A percentile compares a stretch with the other conserved stretches of the same genome.
These are phyloP conservation scores for Cylloceria caligata DNA, from an alignment of 2,888 invertebrate species.

Conservation along the genomic window DNA sequence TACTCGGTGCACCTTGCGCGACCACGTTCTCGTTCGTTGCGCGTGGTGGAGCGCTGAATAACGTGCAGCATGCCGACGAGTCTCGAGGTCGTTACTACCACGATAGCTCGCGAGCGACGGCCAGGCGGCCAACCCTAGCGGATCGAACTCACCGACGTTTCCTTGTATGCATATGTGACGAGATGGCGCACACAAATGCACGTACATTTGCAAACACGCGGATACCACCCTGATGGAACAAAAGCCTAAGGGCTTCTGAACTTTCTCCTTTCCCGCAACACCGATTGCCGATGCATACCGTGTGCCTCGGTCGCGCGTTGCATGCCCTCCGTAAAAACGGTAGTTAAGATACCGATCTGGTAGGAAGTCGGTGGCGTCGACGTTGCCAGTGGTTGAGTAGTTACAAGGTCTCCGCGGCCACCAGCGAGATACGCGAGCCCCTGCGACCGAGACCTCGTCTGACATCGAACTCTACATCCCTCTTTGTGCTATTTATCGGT, in stretches of 20 bases:
- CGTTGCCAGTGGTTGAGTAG: constrained; percentile 71
- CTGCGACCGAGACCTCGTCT: constrained; percentile 74
- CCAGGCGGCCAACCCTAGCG: constrained; percentile 7
- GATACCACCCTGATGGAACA: neutral
- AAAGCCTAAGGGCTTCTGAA: constrained; percentile 62
- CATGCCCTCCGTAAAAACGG: constrained; percentile 78
- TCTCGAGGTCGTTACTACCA: constrained; percentile 54
- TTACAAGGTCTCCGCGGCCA: constrained; percentile 76
- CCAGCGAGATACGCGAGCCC: constrained; percentile 50
- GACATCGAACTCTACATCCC: constrained; percentile 46
- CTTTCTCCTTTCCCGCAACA: constrained; percentile 21
- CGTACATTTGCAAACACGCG: neutral
- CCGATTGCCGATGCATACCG: constrained; percentile 28
- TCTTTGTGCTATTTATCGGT: constrained; percentile 17
- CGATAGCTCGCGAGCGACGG: constrained; percentile 19
- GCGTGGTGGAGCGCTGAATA: constrained; percentile 24
- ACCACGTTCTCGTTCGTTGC: constrained; percentile 13
- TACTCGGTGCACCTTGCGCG: constrained; percentile 12
- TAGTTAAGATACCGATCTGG: constrained; percentile 76
- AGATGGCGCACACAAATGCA: constrained; percentile 1
- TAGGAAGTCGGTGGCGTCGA: constrained; percentile 49
- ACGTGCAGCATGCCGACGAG: constrained; percentile 36
- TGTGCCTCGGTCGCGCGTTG: constrained; percentile 70
- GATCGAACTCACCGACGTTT: constrained; percentile 44
- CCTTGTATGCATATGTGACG: neutral